Percentiles rank a stretch among this genome's conserved stretches.
phyloP scores from a whole-genome alignment of 2,888 invertebrate species.

The Charanyca ferruginea region DNA sequence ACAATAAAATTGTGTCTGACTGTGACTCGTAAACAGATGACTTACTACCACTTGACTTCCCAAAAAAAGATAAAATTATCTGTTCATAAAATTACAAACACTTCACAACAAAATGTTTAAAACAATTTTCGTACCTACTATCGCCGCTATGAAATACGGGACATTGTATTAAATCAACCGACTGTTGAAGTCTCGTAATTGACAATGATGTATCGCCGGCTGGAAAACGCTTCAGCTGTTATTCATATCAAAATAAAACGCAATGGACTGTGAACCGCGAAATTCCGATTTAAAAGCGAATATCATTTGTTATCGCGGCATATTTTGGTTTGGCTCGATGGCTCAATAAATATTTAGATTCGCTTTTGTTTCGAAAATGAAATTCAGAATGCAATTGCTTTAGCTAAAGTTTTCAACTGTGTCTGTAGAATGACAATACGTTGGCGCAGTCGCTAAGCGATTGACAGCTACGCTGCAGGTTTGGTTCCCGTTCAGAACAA shows the following conservation, averaged over 20 bases:
- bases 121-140: constrained; percentile 37
- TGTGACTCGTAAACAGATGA: too few species aligned
- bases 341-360: constrained; percentile 20
- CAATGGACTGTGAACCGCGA: constrained; percentile 59
- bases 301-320: constrained; percentile 56
- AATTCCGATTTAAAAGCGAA: constrained; percentile 62
- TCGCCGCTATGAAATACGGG: constrained; percentile 53
- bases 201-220: constrained; percentile 61
- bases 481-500: too few species aligned
- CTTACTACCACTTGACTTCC: too few species aligned
- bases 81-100: neutral
- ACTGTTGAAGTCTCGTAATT: constrained; percentile 62
- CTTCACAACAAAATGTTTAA: constrained; percentile 31
- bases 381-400: neutral
- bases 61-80: neutral
- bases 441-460: too few species aligned
- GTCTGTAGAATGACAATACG: too few species aligned
- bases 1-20: too few species aligned
- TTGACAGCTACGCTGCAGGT: too few species aligned
- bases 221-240: constrained; percentile 39
- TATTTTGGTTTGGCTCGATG: constrained; percentile 44
- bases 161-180: constrained; percentile 59
- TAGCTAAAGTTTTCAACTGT: neutral
- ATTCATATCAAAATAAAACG: constrained; percentile 58
- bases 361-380: constrained; percentile 21